Conservation (phyloP, 2,113 vertebrate genomes). For the Rousettus leschenaultii region DNA sequence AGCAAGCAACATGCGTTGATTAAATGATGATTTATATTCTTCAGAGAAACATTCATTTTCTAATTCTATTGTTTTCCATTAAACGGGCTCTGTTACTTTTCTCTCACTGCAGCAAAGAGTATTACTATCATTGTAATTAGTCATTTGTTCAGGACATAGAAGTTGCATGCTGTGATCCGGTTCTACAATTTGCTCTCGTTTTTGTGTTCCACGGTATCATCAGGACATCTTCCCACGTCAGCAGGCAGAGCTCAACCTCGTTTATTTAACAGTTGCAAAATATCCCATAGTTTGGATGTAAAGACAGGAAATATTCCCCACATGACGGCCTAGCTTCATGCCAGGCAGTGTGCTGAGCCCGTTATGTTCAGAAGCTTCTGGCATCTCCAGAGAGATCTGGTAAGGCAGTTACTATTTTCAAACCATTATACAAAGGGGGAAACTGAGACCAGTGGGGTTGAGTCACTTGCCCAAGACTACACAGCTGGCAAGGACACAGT, state of each 20-base stretch:
- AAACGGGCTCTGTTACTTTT: background rate
- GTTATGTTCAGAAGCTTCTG: background rate
- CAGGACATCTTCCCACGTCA: background rate
- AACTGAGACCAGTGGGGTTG: background rate
- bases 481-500: background rate
- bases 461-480: background rate
- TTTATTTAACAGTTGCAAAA: background rate
- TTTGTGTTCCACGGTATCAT: background rate
- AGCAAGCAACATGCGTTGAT: background rate
- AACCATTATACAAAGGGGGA: background rate
- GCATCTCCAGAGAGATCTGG: background rate
- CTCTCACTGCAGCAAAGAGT: background rate
- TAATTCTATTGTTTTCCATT: background rate
- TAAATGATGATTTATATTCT: background rate
- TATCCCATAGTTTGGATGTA: background rate
- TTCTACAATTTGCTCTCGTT: background rate
- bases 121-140: background rate
- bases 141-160: background rate
- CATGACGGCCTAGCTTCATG: too few species aligned
- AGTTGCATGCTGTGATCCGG: background rate
- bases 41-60: background rate
- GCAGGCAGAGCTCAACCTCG: background rate
- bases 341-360: background rate
- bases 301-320: background rate
- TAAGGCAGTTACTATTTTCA: background rate